Base-by-base conservation (phyloP, 2,113 vertebrate species). In the Peromyscus californicus region DNA sequence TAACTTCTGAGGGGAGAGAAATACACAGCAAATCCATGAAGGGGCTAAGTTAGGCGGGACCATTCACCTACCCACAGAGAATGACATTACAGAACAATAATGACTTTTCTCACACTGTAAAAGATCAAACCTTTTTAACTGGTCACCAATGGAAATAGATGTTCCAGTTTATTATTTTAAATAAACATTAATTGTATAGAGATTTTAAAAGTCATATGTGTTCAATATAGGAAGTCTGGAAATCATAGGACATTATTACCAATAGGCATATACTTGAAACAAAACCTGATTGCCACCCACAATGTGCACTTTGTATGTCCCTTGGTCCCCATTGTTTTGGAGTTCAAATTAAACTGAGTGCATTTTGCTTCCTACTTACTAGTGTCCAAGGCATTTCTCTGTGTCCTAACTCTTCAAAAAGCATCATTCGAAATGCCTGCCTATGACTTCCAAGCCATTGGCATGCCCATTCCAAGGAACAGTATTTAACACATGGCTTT, bases 391-490 rank as follows among this genome's bases (percentile, higher is more conserved):
- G 65, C 70, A 83, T 97, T 94, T 96, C 26, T 67, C 63, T 29
- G n/a, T 72, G 65, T 54, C 80, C 85, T 97, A 63, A 65, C n/a
- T 76, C 87, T 75, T 91, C 74, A 65, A 92, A 93, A 94, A 97
- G 84, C 65, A 94, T 92, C 69, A 54, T 89, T 74, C 54, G n/a
- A 79, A 95, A 88, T 54, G 84, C 57, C 70, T 80, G 70, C 31
- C 67, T 95, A 21, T 57, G 76, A 69, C 54, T 89, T 75, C 69
- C 87, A 59, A 95, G 90, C n/a, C 93, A 76, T 96, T 70, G 91
- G 29, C 78, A 94, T 13, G 6, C 51, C 51, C 70, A 57, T 97
- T 92, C 93, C 9, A 6, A 24, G 90, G 1, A 83, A 57, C 1
- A 1, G 19, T 75, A 80, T 22, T 91, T 90, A 91, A 48, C 3